These are phyloP conservation scores for Takifugu bimaculatus DNA, from an alignment of 2,113 vertebrate species.

Conservation along the genomic window DNA sequence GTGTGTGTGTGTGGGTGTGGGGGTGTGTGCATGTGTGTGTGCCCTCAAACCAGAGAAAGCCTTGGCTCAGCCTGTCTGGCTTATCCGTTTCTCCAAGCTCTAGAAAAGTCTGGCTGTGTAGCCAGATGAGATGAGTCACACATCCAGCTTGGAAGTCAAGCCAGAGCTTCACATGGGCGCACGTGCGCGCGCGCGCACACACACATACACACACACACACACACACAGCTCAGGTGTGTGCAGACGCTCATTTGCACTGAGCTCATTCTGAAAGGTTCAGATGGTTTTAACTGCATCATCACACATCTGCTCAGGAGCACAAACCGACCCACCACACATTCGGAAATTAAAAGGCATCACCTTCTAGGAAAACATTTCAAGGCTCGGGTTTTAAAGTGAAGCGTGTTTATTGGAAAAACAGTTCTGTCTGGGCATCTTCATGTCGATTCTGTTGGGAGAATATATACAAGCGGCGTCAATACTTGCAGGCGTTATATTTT, in stretches of 20 bases:
- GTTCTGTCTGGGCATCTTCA: not conserved
- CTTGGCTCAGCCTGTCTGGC: constrained; percentile 56
- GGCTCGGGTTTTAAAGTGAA: not conserved
- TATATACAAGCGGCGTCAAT: not conserved
- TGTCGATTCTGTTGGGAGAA: too few relatives aligned
- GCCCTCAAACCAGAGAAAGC: constrained; percentile 53
- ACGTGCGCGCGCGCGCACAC: constrained; percentile 12
- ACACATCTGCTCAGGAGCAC: constrained; percentile 11
- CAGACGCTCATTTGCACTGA: constrained; percentile 36
- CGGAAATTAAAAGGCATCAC: not conserved
- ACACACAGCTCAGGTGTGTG: constrained; percentile 21
- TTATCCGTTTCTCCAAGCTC: constrained; percentile 51
- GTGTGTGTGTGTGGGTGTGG: not conserved
- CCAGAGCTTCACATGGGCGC: constrained; percentile 44
- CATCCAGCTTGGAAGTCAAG: constrained; percentile 48
- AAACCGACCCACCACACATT: not conserved
- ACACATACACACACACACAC: constrained; percentile 31
- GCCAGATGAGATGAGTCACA: constrained; percentile 65
- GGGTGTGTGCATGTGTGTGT: constrained; percentile 12
- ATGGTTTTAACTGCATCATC: constrained; percentile 32
- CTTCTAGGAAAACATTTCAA: too few relatives aligned
- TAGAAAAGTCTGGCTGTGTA: constrained; percentile 50
- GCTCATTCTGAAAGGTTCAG: constrained; percentile 36
- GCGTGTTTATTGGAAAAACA: not conserved
- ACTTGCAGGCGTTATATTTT: not conserved